Conservation (phyloP, 2,113 vertebrate genomes). For the Parus major region DNA sequence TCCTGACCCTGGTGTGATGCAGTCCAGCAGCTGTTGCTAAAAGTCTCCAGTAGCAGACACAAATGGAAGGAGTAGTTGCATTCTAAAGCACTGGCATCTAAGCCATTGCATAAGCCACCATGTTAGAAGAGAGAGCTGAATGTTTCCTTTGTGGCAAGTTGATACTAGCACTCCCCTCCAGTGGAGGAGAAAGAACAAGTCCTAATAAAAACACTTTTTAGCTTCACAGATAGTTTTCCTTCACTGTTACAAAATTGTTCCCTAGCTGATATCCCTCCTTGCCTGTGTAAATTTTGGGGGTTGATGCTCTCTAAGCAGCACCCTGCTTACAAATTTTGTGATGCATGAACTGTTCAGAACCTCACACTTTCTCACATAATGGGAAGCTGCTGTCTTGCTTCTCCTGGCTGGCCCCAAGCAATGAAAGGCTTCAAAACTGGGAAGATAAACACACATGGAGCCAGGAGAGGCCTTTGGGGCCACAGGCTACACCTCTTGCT, state of each 20-base stretch:
- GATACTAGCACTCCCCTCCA: neutral
- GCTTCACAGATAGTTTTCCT: neutral
- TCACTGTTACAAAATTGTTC: neutral
- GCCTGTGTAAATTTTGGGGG: neutral
- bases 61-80: neutral
- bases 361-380: fast-evolving
- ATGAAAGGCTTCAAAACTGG: neutral
- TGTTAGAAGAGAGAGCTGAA: neutral
- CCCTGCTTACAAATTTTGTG: fast-evolving
- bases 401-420: neutral
- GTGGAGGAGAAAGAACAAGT: neutral
- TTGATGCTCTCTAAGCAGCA: neutral
- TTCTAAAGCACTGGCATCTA: neutral
- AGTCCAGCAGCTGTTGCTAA: neutral
- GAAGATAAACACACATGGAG: neutral
- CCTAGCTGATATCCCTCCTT: neutral
- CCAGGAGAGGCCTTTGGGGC: neutral
- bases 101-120: neutral
- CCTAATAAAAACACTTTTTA: neutral
- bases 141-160: neutral
- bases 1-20: neutral
- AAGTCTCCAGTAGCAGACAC: neutral
- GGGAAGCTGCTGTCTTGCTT: neutral
- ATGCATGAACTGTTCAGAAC: neutral
- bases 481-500: neutral